Base-by-base conservation (phyloP, 2,888 invertebrate genomes). In the Chymomyza amoena region DNA sequence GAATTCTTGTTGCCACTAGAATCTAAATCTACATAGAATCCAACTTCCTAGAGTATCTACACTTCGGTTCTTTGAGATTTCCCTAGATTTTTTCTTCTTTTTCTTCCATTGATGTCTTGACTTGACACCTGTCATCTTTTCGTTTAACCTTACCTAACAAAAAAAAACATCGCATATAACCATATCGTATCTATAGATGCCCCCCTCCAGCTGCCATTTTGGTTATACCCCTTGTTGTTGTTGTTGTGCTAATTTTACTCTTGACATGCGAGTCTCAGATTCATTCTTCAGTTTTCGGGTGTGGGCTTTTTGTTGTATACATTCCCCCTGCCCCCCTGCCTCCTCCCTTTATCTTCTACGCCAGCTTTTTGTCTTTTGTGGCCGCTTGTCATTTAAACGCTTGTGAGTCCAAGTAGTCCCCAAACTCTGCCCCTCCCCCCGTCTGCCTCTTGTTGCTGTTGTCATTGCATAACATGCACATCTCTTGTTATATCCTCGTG, bases 41-140 rank as follows among this genome's bases (percentile, higher is more conserved):
- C 25, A 25, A 25, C 25, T 4, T 2, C 1, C 4, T 25, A 36
- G 36, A 36, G 36, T 36, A 36, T 36, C 36, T 9, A 36, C 36
- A 9, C 9, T 36, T 36, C 36, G 36, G 1, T 36, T 13, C 10
- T 1, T 13, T 13, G 39, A 13, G 2, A 13, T 45, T 45, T 45
- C 13, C 13, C 10, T 45, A 13, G 4, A 15, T 6, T 45, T 45
- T 13, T 4, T 45, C 39, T 45, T 13, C 13, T 13, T 45, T 45
- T 13, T 9, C 10, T 18, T 75, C 71, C 76, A 64, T 57, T 75
- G 76, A 75, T 71, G 69, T 79, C 67, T 69, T 78, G 72, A 85
- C 77, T 79, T 89, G 87, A 86, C 89, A 89, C 82, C 89, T 89
- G 88, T 87, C 87, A 87, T 87, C 87, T 88, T 87, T 89, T 80